Conservation (phyloP, 1,140 invertebrate genomes). For the Drosophila quadrilineata region DNA sequence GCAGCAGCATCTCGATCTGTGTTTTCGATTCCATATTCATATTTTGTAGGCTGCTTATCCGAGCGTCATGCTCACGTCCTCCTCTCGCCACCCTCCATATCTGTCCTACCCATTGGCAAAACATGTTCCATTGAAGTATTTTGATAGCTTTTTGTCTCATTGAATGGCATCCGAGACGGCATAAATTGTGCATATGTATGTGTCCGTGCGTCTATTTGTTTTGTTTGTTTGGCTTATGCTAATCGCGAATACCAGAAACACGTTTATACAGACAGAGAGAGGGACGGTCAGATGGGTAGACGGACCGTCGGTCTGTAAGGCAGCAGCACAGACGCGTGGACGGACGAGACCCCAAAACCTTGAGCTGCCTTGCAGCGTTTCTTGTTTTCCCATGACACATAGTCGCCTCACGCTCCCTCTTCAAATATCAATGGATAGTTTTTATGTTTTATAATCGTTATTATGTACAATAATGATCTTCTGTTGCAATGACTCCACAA, state of each 20-base stretch:
- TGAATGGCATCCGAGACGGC: slow-evolving; percentile 31
- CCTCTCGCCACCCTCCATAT: background rate
- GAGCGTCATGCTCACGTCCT: background rate
- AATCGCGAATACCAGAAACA: slow-evolving; percentile 29
- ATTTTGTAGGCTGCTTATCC: too few species aligned
- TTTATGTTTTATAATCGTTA: background rate
- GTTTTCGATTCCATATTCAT: too few species aligned
- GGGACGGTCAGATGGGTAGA: background rate
- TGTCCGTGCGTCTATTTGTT: slow-evolving; percentile 4
- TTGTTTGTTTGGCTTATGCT: slow-evolving; percentile 30
- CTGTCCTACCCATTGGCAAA: slow-evolving; percentile 1
- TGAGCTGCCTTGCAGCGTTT: slow-evolving; percentile 43
- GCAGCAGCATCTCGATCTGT: background rate
- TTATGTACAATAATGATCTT: slow-evolving; percentile 20
- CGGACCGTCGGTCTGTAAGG: too few species aligned
- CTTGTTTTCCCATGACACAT: slow-evolving; percentile 46
- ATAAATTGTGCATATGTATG: slow-evolving; percentile 5
- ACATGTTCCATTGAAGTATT: slow-evolving; percentile 37
- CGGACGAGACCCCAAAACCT: slow-evolving; percentile 18
- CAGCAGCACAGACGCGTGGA: too few species aligned
- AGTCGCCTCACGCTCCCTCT: background rate
- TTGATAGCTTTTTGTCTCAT: slow-evolving; percentile 46
- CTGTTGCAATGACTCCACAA: slow-evolving; percentile 33
- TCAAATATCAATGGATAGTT: slow-evolving; percentile 29
- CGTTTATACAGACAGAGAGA: slow-evolving; percentile 14